Percentiles rank a stretch among this genome's conserved stretches.
These are phyloP conservation scores for Limosa lapponica DNA, from an alignment of 2,797 vertebrate genomes.

Conservation along the genomic window DNA sequence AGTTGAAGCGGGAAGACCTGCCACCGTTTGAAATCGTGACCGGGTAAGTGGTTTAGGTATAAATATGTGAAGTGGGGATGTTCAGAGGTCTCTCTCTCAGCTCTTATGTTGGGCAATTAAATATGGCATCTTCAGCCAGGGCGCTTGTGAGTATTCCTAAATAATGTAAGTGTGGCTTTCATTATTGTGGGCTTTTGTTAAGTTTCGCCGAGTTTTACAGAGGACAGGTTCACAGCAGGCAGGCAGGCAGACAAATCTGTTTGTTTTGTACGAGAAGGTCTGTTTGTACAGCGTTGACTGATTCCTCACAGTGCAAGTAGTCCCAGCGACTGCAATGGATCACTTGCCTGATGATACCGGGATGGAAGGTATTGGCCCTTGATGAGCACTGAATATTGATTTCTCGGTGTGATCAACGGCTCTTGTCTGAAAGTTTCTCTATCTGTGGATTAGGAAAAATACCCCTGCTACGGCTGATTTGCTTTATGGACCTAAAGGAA, in stretches of 20 bases:
- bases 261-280: not conserved
- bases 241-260: not conserved
- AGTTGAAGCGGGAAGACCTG: slow-evolving; percentile 86
- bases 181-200: not conserved
- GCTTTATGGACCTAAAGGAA: not conserved
- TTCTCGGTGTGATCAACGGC: slow-evolving; percentile 16
- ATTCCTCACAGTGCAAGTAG: not conserved
- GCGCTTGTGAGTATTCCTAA: not conserved
- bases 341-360: not conserved
- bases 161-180: fast-evolving
- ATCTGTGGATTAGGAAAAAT: slow-evolving; percentile 1
- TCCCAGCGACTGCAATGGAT: not conserved
- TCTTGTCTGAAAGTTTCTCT: slow-evolving; percentile 27
- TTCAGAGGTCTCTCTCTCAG: not conserved
- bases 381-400: not conserved
- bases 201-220: not conserved
- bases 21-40: slow-evolving; percentile 91
- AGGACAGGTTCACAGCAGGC: not conserved
- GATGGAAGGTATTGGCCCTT: not conserved
- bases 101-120: not conserved
- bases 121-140: not conserved
- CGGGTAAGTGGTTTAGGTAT: slow-evolving; percentile 80
- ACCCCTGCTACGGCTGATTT: not conserved
- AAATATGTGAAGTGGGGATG: fast-evolving
- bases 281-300: not conserved